These are phyloP conservation scores for Bibio marci DNA, from an alignment of 2,888 invertebrate species.

Conservation along the genomic window DNA sequence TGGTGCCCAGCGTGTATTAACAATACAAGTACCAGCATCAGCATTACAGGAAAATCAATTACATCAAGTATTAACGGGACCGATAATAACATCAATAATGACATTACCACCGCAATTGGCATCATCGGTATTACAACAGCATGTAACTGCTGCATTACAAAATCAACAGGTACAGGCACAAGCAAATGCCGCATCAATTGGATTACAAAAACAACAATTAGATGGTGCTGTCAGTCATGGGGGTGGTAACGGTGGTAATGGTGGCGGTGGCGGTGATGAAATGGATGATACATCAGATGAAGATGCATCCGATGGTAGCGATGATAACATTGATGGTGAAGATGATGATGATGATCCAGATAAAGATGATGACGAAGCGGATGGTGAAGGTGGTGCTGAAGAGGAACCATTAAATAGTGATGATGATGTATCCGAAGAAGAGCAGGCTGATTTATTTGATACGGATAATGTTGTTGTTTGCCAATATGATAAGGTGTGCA, in stretches of 20 bases:
- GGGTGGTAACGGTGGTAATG: too few species aligned
- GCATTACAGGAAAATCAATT: slow-evolving; percentile 56
- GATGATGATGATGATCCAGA: slow-evolving; percentile 53
- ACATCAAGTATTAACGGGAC: slow-evolving; percentile 61
- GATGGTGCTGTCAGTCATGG: slow-evolving; percentile 37
- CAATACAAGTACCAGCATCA: slow-evolving; percentile 80
- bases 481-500: slow-evolving; percentile 88
- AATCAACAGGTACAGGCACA: slow-evolving; percentile 24
- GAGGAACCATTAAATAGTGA: slow-evolving; percentile 92
- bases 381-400: slow-evolving; percentile 49
- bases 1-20: slow-evolving; percentile 55
- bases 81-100: slow-evolving; percentile 79
- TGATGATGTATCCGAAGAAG: slow-evolving; percentile 93
- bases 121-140: slow-evolving; percentile 70
- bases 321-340: slow-evolving; percentile 47
- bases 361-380: slow-evolving; percentile 36
- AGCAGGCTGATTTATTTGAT: slow-evolving; percentile 78
- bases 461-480: slow-evolving; percentile 99
- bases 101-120: slow-evolving; percentile 68
- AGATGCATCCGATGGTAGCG: slow-evolving; percentile 62
- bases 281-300: slow-evolving; percentile 48
- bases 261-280: too few species aligned
- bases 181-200: too few species aligned
- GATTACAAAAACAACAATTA: slow-evolving; percentile 32
- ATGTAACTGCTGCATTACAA: slow-evolving; percentile 64